A percentile compares a stretch with the other conserved stretches of the same genome.
Conservation (phyloP, 2,797 vertebrate genomes). For the Nothura maculosa region DNA sequence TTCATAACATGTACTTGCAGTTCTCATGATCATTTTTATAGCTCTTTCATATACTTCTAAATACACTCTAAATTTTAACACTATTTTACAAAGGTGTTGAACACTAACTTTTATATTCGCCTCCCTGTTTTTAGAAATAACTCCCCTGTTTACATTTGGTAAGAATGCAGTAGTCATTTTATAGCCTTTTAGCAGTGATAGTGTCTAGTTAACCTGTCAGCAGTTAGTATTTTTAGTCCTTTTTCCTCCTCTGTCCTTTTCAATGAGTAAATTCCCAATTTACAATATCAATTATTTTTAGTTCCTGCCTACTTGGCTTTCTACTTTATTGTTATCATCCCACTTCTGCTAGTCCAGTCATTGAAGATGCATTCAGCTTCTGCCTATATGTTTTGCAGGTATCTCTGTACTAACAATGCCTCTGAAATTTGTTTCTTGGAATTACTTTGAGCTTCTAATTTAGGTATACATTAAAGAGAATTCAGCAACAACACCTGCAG, state of each 20-base stretch:
- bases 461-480: slow-evolving; percentile 1
- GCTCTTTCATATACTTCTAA: neutral
- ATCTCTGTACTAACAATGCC: neutral
- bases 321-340: slow-evolving; percentile 51
- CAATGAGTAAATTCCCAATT: neutral
- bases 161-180: neutral
- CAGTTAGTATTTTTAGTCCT: neutral
- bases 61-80: neutral
- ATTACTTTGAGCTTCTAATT: slow-evolving; percentile 40
- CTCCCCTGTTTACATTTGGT: neutral
- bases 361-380: slow-evolving; percentile 21
- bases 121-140: neutral
- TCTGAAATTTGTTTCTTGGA: slow-evolving; percentile 19
- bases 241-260: slow-evolving; percentile 5
- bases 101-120: neutral
- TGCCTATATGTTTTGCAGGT: slow-evolving; percentile 20
- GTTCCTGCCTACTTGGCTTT: slow-evolving; percentile 44
- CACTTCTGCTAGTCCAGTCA: slow-evolving; percentile 35
- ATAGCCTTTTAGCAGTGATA: neutral
- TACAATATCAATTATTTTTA: slow-evolving; percentile 40
- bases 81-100: neutral
- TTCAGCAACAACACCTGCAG: neutral
- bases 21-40: neutral
- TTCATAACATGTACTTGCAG: neutral
- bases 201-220: neutral